These are phyloP conservation scores for Barbus barbus DNA, from an alignment of 2,113 vertebrate species.

Conservation along the genomic window DNA sequence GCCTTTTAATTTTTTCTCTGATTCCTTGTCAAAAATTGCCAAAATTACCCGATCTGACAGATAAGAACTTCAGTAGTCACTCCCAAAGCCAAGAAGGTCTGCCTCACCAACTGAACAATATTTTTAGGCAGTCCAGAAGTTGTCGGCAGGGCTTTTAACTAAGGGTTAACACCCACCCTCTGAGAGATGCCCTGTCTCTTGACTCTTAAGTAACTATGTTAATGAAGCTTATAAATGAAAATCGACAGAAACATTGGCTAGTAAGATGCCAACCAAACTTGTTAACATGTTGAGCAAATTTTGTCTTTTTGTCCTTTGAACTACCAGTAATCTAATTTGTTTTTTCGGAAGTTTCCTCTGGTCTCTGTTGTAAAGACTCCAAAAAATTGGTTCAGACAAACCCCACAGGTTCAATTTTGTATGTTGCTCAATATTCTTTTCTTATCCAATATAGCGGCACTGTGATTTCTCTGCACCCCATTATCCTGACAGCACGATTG, in stretches of 20 bases:
- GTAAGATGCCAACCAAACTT: background rate
- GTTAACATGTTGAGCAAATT: background rate
- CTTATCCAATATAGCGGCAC: slow-evolving; percentile 47
- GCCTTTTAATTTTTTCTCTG: background rate
- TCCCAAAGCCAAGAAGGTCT: background rate
- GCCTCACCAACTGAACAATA: background rate
- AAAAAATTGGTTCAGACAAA: slow-evolving; percentile 17
- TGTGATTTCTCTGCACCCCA: slow-evolving; percentile 30
- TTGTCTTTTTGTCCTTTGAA: background rate
- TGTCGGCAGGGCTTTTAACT: background rate
- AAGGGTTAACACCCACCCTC: background rate
- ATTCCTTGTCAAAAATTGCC: background rate
- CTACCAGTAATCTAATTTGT: background rate
- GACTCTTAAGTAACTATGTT: background rate
- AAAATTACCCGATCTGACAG: background rate
- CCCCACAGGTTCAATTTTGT: background rate
- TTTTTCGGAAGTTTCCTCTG: background rate
- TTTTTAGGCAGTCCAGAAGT: background rate
- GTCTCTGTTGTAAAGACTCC: background rate
- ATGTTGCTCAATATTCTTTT: slow-evolving; percentile 31
- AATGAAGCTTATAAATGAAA: background rate
- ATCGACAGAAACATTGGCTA: background rate
- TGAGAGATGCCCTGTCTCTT: background rate
- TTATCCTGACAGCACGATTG: slow-evolving; percentile 45
- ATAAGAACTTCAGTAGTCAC: background rate